A percentile compares a stretch with the other conserved stretches of the same genome.
Conservation (phyloP, 2,888 invertebrate genomes). For the Abrostola tripartita region DNA sequence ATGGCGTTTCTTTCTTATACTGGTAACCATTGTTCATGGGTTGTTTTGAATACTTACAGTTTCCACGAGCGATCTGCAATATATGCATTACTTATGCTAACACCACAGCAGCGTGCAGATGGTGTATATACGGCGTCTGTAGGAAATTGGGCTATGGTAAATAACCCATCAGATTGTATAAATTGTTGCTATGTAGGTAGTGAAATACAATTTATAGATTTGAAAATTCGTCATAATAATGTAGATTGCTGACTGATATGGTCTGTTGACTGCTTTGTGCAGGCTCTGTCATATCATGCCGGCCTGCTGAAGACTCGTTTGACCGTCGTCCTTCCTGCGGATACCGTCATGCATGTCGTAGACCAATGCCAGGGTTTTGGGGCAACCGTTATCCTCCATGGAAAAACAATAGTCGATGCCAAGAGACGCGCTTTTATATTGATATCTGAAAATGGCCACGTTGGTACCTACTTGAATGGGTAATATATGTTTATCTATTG, state of each 20-base stretch:
- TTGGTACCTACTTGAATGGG: conserved; percentile 94
- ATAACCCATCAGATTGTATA: too few relatives aligned
- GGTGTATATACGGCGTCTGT: conserved; percentile 96
- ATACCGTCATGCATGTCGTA: conserved; percentile 94
- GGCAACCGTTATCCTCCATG: conserved; percentile 93
- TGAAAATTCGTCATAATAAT: neutral
- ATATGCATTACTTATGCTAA: conserved; percentile 92
- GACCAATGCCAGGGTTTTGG: conserved; percentile 93
- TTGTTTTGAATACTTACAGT: conserved; percentile 23
- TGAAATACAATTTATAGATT: too few relatives aligned
- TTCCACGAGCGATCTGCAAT: conserved; percentile 91
- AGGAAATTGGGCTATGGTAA: conserved; percentile 95
- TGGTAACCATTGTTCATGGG: neutral
- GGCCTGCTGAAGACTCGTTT: conserved; percentile 89
- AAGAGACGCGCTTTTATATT: conserved; percentile 92
- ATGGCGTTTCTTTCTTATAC: neutral
- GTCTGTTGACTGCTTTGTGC: conserved; percentile 6
- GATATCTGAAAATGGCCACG: conserved; percentile 88
- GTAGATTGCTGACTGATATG: neutral
- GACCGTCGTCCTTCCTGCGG: conserved; percentile 95
- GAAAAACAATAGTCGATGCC: conserved; percentile 93
- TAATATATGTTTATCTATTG: conserved; percentile 62
- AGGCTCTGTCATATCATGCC: conserved; percentile 91
- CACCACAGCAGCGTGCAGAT: conserved; percentile 89
- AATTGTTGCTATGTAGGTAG: too few relatives aligned